These are phyloP conservation scores for Pseudochirops corinnae DNA, from an alignment of 2,797 vertebrate species.

Conservation along the genomic window DNA sequence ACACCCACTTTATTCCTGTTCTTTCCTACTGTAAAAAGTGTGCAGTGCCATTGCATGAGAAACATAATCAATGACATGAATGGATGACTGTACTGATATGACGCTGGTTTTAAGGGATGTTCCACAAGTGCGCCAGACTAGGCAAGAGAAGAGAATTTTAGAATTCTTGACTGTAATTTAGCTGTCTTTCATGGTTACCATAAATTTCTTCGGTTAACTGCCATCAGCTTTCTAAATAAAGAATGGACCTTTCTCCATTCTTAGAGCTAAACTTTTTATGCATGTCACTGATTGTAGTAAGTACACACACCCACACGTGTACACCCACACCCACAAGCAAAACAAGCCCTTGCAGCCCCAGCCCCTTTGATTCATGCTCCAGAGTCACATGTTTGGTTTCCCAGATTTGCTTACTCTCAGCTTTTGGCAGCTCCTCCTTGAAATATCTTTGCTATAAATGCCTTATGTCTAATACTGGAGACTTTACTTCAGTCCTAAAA, in stretches of 20 bases:
- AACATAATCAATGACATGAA: background rate
- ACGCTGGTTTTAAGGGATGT: slow-evolving; percentile 29
- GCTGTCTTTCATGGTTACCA: background rate
- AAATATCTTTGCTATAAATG: background rate
- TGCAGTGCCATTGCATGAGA: background rate
- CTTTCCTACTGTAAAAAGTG: background rate
- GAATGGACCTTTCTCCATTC: slow-evolving; percentile 24
- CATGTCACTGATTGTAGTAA: background rate
- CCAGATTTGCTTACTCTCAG: slow-evolving; percentile 27
- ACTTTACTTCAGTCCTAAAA: slow-evolving; percentile 2
- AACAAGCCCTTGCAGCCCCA: slow-evolving; percentile 10
- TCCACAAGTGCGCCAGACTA: slow-evolving; percentile 3
- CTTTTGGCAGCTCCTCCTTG: slow-evolving; percentile 15
- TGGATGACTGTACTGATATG: background rate
- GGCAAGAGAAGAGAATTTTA: slow-evolving; percentile 52
- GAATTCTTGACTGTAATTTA: slow-evolving; percentile 37
- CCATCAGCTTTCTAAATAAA: slow-evolving; percentile 37
- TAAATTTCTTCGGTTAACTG: slow-evolving; percentile 8
- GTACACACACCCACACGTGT: background rate
- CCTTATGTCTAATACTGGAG: slow-evolving; percentile 18
- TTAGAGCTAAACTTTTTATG: background rate
- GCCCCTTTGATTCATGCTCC: slow-evolving; percentile 10
- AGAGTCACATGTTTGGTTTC: slow-evolving; percentile 12
- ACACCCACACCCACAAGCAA: background rate
- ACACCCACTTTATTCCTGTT: background rate